Evolutionary conservation across 2,797 vertebrate genomes (phyloP).

Genomic region (Mus spretus): DNA sequence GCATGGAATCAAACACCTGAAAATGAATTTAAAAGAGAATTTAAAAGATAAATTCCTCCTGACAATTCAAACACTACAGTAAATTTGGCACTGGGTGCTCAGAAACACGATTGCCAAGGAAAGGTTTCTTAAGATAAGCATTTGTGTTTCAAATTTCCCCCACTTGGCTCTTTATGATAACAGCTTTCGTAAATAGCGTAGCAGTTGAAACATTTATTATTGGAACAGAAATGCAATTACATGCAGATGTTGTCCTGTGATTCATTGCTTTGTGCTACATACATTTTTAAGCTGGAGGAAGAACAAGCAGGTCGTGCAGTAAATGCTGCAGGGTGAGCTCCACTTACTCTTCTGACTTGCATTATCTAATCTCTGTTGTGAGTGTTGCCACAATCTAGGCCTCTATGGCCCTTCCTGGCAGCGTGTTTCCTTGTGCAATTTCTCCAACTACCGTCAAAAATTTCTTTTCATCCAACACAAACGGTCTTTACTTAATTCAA

Average conservation of each 20-base stretch:
- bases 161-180: conserved; percentile 83
- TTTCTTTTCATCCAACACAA: conserved; percentile 84
- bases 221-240: conserved; percentile 87
- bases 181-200: conserved; percentile 80
- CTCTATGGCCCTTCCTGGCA: conserved; percentile 85
- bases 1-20: conserved; percentile 69
- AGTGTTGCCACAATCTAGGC: conserved; percentile 86
- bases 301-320: conserved; percentile 77
- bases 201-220: conserved; percentile 86
- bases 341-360: conserved; percentile 83
- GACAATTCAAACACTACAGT: conserved; percentile 74
- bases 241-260: conserved; percentile 86
- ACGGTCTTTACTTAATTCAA: conserved; percentile 82
- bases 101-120: conserved; percentile 68
- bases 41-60: conserved; percentile 78
- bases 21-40: conserved; percentile 76
- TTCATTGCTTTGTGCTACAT: conserved; percentile 80
- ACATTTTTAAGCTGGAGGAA: conserved; percentile 75
- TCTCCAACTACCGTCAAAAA: conserved; percentile 85
- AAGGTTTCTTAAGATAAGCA: conserved; percentile 83
- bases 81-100: conserved; percentile 75
- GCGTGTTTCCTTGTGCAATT: conserved; percentile 81
- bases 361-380: conserved; percentile 88
- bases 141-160: conserved; percentile 83
- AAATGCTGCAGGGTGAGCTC: conserved; percentile 74